phyloP scores from a whole-genome alignment of 2,888 invertebrate species.

The Myopa testacea region DNA sequence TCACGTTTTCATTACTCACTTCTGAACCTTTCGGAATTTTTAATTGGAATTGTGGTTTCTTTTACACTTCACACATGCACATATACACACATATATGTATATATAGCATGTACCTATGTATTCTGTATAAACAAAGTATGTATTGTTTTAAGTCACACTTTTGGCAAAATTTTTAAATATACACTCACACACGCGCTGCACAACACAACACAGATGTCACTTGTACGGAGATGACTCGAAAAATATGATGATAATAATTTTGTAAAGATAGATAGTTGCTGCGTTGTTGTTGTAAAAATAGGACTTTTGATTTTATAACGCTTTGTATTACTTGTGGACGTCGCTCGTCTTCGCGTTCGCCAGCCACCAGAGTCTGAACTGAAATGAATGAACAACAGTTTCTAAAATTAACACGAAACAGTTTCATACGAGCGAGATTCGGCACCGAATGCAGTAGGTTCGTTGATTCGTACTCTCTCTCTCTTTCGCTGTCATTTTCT shows the following conservation, averaged over 20 bases:
- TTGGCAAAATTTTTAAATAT: background rate
- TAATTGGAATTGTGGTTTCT: background rate
- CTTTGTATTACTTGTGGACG: conserved; percentile 24
- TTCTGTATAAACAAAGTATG: too few species aligned
- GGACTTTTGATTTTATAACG: conserved; percentile 18
- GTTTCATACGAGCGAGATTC: conserved; percentile 29
- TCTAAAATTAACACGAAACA: conserved; percentile 62
- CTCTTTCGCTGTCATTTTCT: background rate
- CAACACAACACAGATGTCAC: background rate
- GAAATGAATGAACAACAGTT: conserved; percentile 64
- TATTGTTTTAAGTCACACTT: background rate
- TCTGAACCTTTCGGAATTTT: background rate
- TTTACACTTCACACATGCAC: background rate
- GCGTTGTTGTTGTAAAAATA: background rate
- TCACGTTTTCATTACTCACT: conserved; percentile 23
- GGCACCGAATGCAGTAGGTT: conserved; percentile 28
- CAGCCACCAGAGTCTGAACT: conserved; percentile 61
- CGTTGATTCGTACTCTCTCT: conserved; percentile 11
- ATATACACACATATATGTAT: background rate
- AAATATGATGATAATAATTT: background rate
- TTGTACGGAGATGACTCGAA: background rate
- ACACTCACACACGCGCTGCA: background rate
- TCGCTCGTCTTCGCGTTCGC: conserved; percentile 52
- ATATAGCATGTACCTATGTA: too few species aligned
- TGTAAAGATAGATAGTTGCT: background rate